Percentiles rank a stretch among this genome's conserved stretches.
Conservation (phyloP, 2,113 vertebrate species). For the Puffinus mauretanicus region DNA sequence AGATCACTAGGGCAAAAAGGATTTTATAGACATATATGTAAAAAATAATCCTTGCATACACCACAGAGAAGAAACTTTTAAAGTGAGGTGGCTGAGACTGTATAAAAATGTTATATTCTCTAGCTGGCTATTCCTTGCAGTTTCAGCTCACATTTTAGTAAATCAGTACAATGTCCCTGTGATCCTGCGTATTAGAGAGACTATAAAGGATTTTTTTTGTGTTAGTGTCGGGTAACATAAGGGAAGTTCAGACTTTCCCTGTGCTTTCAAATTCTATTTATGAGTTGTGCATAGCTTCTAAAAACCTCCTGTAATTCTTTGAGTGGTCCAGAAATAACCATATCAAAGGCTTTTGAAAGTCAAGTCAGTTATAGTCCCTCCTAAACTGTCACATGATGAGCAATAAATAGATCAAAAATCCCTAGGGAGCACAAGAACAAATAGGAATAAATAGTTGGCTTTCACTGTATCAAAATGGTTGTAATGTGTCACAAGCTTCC, state of each 20-base stretch:
- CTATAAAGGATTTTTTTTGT: not conserved
- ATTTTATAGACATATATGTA: not conserved
- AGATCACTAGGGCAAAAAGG: not conserved
- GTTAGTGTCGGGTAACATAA: not conserved
- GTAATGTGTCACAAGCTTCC: not conserved
- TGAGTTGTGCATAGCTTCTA: not conserved
- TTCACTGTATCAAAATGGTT: not conserved
- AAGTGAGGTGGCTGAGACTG: not conserved
- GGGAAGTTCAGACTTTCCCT: not conserved
- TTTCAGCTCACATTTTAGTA: not conserved
- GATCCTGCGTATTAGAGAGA: not conserved
- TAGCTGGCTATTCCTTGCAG: not conserved
- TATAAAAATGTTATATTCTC: not conserved
- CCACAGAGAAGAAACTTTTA: not conserved
- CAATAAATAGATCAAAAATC: constrained; percentile 45
- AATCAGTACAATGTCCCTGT: not conserved
- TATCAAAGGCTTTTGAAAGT: constrained; percentile 54
- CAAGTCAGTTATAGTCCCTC: constrained; percentile 29
- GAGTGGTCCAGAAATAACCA: constrained; percentile 30
- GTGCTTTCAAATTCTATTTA: not conserved
- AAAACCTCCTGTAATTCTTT: not conserved
- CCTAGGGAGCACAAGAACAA: not conserved
- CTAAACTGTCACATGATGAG: constrained; percentile 26
- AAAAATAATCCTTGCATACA: not conserved
- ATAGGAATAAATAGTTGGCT: not conserved